Evolutionary conservation across 2,113 vertebrate genomes (phyloP), one percentile per base, ranked within the genome.

Genomic region (Alaudala cheleensis): DNA sequence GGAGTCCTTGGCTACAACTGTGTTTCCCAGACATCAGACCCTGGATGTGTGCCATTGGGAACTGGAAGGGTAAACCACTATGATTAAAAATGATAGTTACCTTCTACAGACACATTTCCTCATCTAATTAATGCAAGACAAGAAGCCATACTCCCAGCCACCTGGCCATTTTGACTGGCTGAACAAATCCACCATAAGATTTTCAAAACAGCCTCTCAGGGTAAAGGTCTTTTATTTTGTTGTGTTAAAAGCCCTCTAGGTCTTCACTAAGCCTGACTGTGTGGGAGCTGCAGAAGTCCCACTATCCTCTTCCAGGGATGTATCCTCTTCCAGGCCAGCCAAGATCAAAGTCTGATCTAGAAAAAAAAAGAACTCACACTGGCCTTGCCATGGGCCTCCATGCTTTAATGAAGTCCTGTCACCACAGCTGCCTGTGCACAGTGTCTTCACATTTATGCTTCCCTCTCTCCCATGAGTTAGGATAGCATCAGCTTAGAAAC

Each of bases 61-160:
- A 92, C 54, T 69, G 56, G 53, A 91, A 94, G n/a, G n/a, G n/a
- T 61, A 87, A 93, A 91, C 40, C 57, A 45, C 19, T 72, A 45
- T 2, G 2, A 33, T 65, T 53, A 45, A 42, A 82, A 76, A 83
- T 39, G 21, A 39, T 1, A 49, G 34, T 69, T 58, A 82, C 42
- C 51, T 57, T 76, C 45, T 76, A 47, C 51, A 60, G 62, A 51
- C 29, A 95, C 78, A 61, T 47, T 86, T 95, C 65, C 62, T 82
- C 34, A 58, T 29, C 33, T 80, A 54, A 87, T 66, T 73, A 72
- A 76, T 39, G 29, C n/a, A 12, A 13, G 73, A 81, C 62, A 71
- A 87, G 51, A 66, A 89, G 51, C 28, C 64, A 54, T 15, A 40
- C 50, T 76, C 56, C 45, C 34, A 69, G 58, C 29, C 40, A 82